Percentiles rank a stretch among this genome's conserved stretches.
phyloP scores from a whole-genome alignment of 2,797 vertebrate genomes.

The Spinus olivaceus region DNA sequence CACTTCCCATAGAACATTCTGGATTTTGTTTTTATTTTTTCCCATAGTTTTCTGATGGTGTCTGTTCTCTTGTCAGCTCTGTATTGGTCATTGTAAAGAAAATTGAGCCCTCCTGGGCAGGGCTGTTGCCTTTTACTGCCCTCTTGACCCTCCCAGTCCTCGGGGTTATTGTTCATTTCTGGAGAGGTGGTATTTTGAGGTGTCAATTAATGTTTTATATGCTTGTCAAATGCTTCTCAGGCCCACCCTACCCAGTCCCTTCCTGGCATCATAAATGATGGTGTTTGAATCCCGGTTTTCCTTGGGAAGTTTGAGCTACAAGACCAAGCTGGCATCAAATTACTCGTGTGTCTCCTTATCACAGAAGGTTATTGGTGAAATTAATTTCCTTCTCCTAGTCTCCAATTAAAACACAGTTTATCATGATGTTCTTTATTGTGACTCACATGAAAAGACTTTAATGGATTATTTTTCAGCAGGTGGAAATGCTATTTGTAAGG shows the following conservation, averaged over 20 bases:
- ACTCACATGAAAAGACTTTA: background rate
- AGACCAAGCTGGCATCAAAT: background rate
- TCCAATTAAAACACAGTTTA: conserved; percentile 29
- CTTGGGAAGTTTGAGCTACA: background rate
- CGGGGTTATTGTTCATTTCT: background rate
- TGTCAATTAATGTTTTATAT: background rate
- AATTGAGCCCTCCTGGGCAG: background rate
- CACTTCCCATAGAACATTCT: background rate
- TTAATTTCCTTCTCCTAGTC: background rate
- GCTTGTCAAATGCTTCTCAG: background rate
- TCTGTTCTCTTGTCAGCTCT: background rate
- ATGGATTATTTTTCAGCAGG: background rate
- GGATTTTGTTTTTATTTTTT: background rate
- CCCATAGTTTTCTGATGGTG: background rate
- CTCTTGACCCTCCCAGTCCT: background rate
- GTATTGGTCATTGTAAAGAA: background rate
- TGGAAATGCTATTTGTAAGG: background rate
- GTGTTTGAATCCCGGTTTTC: background rate
- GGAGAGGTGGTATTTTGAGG: background rate
- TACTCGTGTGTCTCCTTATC: background rate
- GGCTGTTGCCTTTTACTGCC: background rate
- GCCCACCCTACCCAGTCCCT: too few relatives aligned
- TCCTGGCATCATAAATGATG: background rate
- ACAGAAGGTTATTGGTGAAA: background rate
- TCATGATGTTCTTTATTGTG: background rate